Base-by-base conservation (phyloP, 2,888 invertebrate genomes). In the Chrysolina oricalcia region DNA sequence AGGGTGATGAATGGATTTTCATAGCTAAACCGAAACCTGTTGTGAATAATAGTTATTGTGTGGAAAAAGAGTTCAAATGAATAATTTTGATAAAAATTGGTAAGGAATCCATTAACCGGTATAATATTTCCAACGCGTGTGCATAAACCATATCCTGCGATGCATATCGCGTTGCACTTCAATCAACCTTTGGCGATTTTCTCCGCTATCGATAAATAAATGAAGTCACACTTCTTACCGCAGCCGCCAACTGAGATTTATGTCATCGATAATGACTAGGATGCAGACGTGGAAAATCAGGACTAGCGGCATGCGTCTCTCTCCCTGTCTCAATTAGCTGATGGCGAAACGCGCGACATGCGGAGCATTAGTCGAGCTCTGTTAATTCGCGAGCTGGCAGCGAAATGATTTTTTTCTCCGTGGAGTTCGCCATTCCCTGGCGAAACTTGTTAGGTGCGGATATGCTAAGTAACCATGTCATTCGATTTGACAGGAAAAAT, bases 261-360 rank as follows among this genome's bases (percentile, higher is more conserved):
- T 56, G 72, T 72, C 72, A 72, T 50, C 27, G 56, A 72, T 65
- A 65, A 72, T 66, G 27, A 70, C 41, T 53, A 66, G 72, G 50
- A 64, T 41, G 65, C 72, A 72, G 41, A 56, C 17, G 46, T 66
- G 64, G 66, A 41, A 72, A 43, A 41, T 59, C 56, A 65, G 53
- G 66, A 59, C 59, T 15, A 23, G 8, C 23, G 23, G n/a, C 19
- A 10, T 43, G 23, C 15, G 15, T 27, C 27, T n/a, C 23, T 66
- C 66, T 53, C 50, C 35, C 19, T 59, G 13, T 9, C 27, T 59
- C n/a, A 64, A 56, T 71, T 59, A 53, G 63, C 15, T 71, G 53
- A 64, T 56, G 21, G 65, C 40, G 43, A 59, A 71, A 41, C 11
- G 23, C 64, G 64, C 50, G 40, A 70, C 64, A 70, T 59, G 40